phyloP scores from a whole-genome alignment of 2,113 vertebrate genomes.

The Ahaetulla prasina region DNA sequence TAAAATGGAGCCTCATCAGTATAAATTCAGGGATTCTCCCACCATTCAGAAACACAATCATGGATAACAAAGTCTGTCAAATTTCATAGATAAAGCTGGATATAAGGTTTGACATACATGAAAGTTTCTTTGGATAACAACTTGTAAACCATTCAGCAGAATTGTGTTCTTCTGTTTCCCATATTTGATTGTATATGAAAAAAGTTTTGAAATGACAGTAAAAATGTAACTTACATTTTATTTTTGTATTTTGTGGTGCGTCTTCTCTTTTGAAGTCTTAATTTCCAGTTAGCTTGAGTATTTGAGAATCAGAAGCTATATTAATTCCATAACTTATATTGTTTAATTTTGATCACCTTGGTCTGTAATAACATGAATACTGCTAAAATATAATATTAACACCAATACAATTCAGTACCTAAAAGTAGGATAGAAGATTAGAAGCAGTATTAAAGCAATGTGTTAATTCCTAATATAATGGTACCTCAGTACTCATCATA shows the following conservation, averaged over 20 bases:
- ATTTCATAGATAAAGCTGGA: constrained; percentile 16
- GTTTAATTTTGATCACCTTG: not conserved
- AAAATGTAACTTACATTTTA: constrained; percentile 31
- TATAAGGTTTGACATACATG: constrained; percentile 17
- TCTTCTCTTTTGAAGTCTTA: constrained; percentile 6
- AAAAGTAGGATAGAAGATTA: not conserved
- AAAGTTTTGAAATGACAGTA: constrained; percentile 38
- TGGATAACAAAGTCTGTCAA: constrained; percentile 6
- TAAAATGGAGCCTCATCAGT: constrained; percentile 20
- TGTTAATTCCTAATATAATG: not conserved
- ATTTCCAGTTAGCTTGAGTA: not conserved
- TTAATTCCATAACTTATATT: not conserved
- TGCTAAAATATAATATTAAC: not conserved
- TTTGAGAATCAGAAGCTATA: not conserved
- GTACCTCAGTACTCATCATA: not conserved
- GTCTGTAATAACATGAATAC: not conserved
- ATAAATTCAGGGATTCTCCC: constrained; percentile 17
- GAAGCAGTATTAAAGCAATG: not conserved
- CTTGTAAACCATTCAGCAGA: constrained; percentile 35
- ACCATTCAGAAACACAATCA: constrained; percentile 26
- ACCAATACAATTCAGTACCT: not conserved
- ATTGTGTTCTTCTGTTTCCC: constrained; percentile 29
- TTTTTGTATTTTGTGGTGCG: constrained; percentile 4
- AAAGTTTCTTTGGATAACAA: constrained; percentile 16
- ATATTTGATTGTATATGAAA: constrained; percentile 41